Percentiles rank a stretch among this genome's conserved stretches.
phyloP scores from a whole-genome alignment of 1,140 invertebrate species.

The Mactra quadrangularis region DNA sequence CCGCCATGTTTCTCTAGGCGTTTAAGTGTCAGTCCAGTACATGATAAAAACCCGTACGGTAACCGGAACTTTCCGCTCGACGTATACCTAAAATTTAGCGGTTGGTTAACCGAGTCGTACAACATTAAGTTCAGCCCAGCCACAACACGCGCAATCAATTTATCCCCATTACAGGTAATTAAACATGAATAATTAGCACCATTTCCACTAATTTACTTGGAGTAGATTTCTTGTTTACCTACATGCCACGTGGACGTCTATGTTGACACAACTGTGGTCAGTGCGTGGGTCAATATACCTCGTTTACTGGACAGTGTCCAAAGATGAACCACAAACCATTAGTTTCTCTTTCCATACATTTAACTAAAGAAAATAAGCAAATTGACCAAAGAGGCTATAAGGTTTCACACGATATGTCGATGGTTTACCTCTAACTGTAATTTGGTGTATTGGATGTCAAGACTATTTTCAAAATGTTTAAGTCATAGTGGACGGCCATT shows the following conservation, averaged over 20 bases:
- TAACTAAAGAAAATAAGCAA: too few relatives aligned
- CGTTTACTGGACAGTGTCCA: not conserved
- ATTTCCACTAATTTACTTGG: constrained; percentile 14
- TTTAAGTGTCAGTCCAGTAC: too few relatives aligned
- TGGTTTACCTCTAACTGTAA: too few relatives aligned
- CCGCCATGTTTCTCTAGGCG: too few relatives aligned
- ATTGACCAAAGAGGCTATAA: too few relatives aligned
- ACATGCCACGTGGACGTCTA: not conserved
- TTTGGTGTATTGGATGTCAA: too few relatives aligned
- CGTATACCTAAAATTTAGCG: constrained; percentile 5
- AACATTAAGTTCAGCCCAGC: constrained; percentile 9
- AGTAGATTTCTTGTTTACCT: constrained; percentile 25
- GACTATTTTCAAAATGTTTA: too few relatives aligned
- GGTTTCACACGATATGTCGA: too few relatives aligned
- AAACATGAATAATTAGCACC: constrained; percentile 34
- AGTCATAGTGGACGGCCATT: too few relatives aligned
- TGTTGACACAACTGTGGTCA: constrained; percentile 38
- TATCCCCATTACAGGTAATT: constrained; percentile 32
- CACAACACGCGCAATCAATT: constrained; percentile 20
- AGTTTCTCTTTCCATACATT: too few relatives aligned
- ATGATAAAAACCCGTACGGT: not conserved
- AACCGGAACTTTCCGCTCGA: not conserved
- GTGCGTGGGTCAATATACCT: constrained; percentile 17
- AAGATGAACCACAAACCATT: too few relatives aligned
- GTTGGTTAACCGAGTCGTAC: constrained; percentile 10